phyloP scores from a whole-genome alignment of 2,113 vertebrate genomes.

The Laterallus jamaicensis region DNA sequence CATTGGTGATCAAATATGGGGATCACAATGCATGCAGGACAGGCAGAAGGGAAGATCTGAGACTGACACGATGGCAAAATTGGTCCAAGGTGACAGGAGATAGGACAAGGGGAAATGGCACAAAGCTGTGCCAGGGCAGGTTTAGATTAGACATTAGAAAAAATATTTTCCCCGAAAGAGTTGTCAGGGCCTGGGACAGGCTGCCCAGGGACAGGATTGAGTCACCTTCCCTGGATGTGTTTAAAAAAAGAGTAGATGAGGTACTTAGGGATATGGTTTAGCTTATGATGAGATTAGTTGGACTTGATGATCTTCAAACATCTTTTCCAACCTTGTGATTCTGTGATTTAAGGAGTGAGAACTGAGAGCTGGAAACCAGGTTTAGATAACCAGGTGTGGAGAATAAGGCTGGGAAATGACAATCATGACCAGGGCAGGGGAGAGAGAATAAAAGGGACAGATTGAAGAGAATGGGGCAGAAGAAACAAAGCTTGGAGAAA shows the following conservation, averaged over 20 bases:
- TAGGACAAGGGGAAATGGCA: too few species aligned
- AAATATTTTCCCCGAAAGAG: too few species aligned
- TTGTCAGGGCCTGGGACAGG: too few species aligned
- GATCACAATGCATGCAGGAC: background rate
- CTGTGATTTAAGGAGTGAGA: background rate
- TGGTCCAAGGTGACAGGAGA: fast-evolving
- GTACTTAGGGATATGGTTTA: too few species aligned
- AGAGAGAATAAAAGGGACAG: background rate
- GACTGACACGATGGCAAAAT: background rate
- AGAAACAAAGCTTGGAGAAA: background rate
- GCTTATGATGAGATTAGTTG: too few species aligned
- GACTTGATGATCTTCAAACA: too few species aligned
- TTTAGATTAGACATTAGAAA: too few species aligned
- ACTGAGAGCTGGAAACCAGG: background rate
- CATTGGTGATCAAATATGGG: background rate
- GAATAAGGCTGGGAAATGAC: background rate
- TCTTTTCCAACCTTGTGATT: too few species aligned
- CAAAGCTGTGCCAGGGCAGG: too few species aligned
- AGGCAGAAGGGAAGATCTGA: background rate
- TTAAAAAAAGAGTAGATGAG: too few species aligned
- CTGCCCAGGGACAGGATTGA: too few species aligned
- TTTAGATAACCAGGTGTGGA: background rate
- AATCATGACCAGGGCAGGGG: background rate
- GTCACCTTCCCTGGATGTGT: too few species aligned
- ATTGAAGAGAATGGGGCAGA: background rate